Conservation (phyloP, 2,113 vertebrate genomes). For the Desmodus rotundus region DNA sequence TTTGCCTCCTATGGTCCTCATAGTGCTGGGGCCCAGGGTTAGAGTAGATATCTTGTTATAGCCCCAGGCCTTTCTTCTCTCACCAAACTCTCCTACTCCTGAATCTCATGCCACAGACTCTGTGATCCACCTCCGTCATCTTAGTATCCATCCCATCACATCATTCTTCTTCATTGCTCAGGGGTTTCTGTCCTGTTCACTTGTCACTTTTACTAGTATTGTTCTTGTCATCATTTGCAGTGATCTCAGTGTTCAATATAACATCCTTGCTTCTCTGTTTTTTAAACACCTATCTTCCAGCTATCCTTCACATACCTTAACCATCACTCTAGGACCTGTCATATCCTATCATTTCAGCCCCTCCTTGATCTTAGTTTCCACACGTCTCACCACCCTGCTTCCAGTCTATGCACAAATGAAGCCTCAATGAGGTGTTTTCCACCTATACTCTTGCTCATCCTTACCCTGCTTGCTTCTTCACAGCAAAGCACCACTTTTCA, state of each 20-base stretch:
- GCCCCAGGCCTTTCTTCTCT: neutral
- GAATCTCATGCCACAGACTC: neutral
- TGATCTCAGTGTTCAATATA: neutral
- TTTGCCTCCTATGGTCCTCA: neutral
- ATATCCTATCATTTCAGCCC: neutral
- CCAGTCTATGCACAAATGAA: neutral
- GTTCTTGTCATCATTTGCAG: neutral
- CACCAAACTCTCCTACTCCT: neutral
- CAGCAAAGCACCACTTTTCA: too few relatives aligned
- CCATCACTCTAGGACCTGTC: neutral
- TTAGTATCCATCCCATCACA: rapidly evolving
- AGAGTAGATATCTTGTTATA: neutral
- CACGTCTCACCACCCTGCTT: neutral
- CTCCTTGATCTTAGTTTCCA: neutral
- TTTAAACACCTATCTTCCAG: neutral
- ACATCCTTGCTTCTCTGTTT: neutral
- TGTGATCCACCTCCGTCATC: neutral
- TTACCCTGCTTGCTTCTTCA: neutral
- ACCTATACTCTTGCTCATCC: neutral
- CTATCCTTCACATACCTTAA: too few relatives aligned
- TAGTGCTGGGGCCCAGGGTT: neutral
- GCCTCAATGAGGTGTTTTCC: neutral
- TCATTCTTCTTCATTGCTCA: neutral
- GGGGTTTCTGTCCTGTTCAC: neutral
- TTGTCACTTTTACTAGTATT: neutral